Conservation (phyloP, 2,797 vertebrate species). For the Eleutherodactylus coqui region DNA sequence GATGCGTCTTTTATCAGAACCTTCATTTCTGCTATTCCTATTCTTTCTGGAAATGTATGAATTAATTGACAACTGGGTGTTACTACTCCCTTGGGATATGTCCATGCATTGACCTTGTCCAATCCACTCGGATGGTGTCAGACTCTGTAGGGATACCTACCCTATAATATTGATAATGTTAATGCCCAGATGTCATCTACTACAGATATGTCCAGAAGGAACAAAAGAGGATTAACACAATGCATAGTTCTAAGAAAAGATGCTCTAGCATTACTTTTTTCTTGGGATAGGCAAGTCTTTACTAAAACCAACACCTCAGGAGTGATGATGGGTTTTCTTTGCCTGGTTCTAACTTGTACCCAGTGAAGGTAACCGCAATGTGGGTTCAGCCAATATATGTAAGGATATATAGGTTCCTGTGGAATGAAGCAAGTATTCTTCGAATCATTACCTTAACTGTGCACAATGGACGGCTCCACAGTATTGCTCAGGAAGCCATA, state of each 20-base stretch:
- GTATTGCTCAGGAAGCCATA: background rate
- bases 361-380: background rate
- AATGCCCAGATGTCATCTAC: background rate
- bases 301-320: background rate
- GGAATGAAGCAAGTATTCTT: background rate
- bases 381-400: too few species aligned
- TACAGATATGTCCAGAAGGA: background rate
- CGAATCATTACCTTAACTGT: background rate
- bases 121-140: too few species aligned
- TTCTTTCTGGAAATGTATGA: too few species aligned
- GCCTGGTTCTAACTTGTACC: background rate
- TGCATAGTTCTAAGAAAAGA: background rate
- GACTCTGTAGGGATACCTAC: too few species aligned
- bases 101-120: too few species aligned
- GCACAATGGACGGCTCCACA: background rate
- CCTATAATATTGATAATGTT: background rate
- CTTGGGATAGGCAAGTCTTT: background rate
- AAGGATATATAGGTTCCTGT: too few species aligned
- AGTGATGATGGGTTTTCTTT: background rate
- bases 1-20: too few species aligned
- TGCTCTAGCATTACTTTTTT: too few species aligned
- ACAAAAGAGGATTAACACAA: background rate
- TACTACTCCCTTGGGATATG: too few species aligned
- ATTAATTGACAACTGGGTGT: too few species aligned
- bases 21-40: too few species aligned